A percentile compares a stretch with the other conserved stretches of the same genome.
These are phyloP conservation scores for Cricetomys ansorgei DNA, from an alignment of 2,113 vertebrate genomes.

Conservation along the genomic window DNA sequence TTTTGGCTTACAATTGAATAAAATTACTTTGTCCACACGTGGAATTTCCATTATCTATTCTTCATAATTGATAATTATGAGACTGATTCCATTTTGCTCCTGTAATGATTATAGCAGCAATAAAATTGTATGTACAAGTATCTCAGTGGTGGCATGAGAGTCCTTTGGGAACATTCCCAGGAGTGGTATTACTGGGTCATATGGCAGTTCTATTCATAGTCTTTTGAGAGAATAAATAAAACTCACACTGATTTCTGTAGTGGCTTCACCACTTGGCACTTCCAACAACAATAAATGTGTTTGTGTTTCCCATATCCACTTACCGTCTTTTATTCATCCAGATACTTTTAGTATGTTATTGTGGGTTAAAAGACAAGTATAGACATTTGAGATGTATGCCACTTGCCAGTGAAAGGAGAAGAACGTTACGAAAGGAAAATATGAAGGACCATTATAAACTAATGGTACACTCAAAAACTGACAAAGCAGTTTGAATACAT, in stretches of 20 bases:
- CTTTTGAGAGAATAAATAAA: background rate
- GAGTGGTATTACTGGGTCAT: background rate
- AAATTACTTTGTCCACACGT: background rate
- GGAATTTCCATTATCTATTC: background rate
- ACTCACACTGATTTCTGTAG: background rate
- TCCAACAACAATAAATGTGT: background rate
- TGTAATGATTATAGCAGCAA: background rate
- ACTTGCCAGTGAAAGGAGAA: background rate
- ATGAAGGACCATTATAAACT: background rate
- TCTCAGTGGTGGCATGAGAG: too few relatives aligned
- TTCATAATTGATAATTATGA: background rate
- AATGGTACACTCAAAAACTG: background rate
- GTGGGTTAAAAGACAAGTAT: background rate
- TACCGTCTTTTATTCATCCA: background rate
- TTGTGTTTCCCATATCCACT: background rate
- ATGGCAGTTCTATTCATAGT: background rate
- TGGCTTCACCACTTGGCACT: too few relatives aligned
- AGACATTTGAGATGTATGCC: background rate
- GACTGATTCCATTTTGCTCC: background rate
- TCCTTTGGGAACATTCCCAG: background rate
- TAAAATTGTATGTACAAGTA: background rate
- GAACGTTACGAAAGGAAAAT: background rate
- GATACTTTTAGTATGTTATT: background rate
- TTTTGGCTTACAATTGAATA: background rate
- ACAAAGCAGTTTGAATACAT: background rate